Conservation (phyloP, 2,797 vertebrate species). For the Mormyrops attenuatus region DNA sequence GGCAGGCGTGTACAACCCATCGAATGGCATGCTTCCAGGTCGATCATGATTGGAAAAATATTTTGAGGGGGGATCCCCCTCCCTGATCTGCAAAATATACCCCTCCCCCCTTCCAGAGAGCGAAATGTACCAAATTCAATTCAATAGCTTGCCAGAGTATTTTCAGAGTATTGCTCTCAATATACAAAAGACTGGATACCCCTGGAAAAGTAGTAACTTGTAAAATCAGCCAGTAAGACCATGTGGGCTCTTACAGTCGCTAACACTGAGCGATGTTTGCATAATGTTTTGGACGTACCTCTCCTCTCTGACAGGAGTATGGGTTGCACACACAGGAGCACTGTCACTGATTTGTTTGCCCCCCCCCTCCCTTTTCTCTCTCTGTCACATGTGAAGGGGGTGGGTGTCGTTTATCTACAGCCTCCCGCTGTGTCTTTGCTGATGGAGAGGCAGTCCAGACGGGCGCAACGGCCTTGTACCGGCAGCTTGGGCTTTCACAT, state of each 20-base stretch:
- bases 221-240: neutral
- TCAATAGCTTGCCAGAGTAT: neutral
- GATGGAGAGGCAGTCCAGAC: neutral
- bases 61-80: neutral
- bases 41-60: neutral
- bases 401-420: neutral
- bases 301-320: neutral
- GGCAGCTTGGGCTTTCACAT: neutral
- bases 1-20: neutral
- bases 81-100: neutral
- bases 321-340: neutral
- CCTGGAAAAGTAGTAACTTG: neutral
- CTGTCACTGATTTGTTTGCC: neutral
- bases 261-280: neutral
- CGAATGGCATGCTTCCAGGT: neutral
- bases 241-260: neutral
- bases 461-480: neutral
- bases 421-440: slow-evolving; percentile 1
- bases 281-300: neutral
- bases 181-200: neutral
- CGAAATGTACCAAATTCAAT: neutral
- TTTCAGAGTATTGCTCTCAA: neutral
- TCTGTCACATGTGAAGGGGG: neutral
- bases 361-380: neutral
- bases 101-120: neutral